Base-by-base conservation (phyloP, 2,797 vertebrate species). In the Caiman crocodilus region DNA sequence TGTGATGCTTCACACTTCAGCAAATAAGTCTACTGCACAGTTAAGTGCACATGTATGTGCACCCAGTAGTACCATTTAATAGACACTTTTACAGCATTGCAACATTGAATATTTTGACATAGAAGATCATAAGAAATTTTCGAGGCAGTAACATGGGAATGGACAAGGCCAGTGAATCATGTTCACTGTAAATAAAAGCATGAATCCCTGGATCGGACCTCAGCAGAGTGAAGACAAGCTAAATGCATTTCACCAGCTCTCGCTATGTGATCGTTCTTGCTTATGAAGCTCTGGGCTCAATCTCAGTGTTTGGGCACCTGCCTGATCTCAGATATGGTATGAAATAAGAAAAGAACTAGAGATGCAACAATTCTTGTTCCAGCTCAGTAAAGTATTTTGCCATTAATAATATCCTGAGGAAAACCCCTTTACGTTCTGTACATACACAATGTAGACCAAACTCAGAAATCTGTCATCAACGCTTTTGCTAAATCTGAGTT, bases 91-190 rank as follows among this genome's bases (percentile, higher is more conserved):
- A 64, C 65, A 85, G 69, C 74, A 64, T 73, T 92, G 55, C 57
- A 89, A 73, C 74, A 91, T 93, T 92, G 88, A 90, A 96, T 89
- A 79, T 93, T 96, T 94, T 95, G 85, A 94, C 94, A 71, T 57
- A 67, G 93, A 88, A 85, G 83, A 83, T 93, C 89, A 96, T 83
- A 79, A 86, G 86, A 89, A 91, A 90, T 94, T 93, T 50, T 86
- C 21, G 16, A 92, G 73, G 60, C 91, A 88, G 85, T 94, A 93
- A 92, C 42, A 96, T 90, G 93, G 88, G 89, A 94, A 76, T 80
- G 90, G 84, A 84, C 78, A 84, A 90, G 80, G 77, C 88, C 94
- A 90, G 94, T 94, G 92, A 96, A 32, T 91, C 92, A 63, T 67
- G 88, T 79, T 89, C 88, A 93, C 90, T 89, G 91, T 69, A 90